phyloP scores from a whole-genome alignment of 2,888 invertebrate species.

The Agrilus mali region DNA sequence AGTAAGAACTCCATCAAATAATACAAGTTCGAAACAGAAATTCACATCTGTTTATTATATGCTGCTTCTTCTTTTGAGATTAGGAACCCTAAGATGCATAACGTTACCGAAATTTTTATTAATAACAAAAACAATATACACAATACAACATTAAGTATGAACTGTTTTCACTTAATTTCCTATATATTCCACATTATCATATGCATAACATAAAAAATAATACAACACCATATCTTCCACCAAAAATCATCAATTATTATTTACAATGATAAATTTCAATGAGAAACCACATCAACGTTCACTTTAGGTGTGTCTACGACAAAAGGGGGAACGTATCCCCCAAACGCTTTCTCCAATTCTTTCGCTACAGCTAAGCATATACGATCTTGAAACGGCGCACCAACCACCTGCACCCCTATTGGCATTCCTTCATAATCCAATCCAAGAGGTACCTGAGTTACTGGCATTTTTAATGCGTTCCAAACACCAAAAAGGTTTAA shows the following conservation, averaged over 20 bases:
- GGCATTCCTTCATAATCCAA: constrained; percentile 58
- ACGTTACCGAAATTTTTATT: no score
- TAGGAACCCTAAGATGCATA: no score
- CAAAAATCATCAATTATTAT: neutral
- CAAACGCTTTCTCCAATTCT: constrained; percentile 53
- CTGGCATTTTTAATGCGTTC: constrained; percentile 72
- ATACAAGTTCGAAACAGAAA: no score
- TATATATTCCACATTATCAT: no score
- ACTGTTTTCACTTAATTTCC: no score
- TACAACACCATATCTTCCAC: no score
- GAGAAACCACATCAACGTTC: neutral
- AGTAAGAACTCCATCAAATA: no score
- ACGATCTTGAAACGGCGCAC: constrained; percentile 56
- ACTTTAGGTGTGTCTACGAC: neutral
- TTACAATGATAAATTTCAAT: neutral
- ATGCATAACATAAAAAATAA: no score
- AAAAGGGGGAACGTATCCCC: constrained; percentile 56
- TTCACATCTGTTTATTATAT: no score
- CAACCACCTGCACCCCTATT: constrained; percentile 68
- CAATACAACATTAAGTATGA: no score
- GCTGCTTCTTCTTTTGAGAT: no score
- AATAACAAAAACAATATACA: no score
- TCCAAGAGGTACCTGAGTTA: constrained; percentile 75
- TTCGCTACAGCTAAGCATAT: constrained; percentile 61
- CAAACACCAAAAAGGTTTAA: constrained; percentile 77